These are phyloP conservation scores for Argynnis bischoffii DNA, from an alignment of 2,888 invertebrate species.

Conservation along the genomic window DNA sequence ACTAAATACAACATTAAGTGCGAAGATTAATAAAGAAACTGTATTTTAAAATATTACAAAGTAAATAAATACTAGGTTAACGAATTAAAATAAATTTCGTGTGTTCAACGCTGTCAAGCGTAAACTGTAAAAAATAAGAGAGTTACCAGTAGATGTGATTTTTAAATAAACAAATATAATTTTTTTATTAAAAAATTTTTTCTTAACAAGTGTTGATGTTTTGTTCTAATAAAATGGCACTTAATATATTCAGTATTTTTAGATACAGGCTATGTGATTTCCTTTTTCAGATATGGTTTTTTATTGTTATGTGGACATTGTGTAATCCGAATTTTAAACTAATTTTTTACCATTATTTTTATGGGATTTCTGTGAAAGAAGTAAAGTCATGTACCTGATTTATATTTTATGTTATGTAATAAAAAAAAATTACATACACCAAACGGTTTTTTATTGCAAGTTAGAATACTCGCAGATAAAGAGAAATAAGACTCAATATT, in stretches of 20 bases:
- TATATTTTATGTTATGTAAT: slow-evolving; percentile 15
- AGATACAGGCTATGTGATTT: too few species aligned
- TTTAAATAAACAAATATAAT: too few species aligned
- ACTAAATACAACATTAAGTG: slow-evolving; percentile 24
- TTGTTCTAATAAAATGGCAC: too few species aligned
- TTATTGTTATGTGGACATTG: background rate
- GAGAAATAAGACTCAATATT: too few species aligned
- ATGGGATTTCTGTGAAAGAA: slow-evolving; percentile 13
- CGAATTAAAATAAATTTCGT: slow-evolving; percentile 2
- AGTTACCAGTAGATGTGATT: too few species aligned
- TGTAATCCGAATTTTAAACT: background rate
- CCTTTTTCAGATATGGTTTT: background rate
- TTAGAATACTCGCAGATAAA: too few species aligned
- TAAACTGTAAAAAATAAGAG: too few species aligned
- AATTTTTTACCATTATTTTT: background rate
- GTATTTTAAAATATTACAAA: background rate
- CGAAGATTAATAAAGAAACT: slow-evolving; percentile 20
- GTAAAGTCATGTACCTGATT: slow-evolving; percentile 31
- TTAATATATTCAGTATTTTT: too few species aligned
- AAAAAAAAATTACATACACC: slow-evolving; percentile 17
- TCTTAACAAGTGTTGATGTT: too few species aligned
- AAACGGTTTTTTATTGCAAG: slow-evolving; percentile 2
- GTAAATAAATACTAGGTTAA: background rate
- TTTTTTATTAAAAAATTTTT: too few species aligned
- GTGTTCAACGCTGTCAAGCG: too few species aligned